Conservation (phyloP, 2,888 invertebrate species). For the Cheiracanthium punctorium region DNA sequence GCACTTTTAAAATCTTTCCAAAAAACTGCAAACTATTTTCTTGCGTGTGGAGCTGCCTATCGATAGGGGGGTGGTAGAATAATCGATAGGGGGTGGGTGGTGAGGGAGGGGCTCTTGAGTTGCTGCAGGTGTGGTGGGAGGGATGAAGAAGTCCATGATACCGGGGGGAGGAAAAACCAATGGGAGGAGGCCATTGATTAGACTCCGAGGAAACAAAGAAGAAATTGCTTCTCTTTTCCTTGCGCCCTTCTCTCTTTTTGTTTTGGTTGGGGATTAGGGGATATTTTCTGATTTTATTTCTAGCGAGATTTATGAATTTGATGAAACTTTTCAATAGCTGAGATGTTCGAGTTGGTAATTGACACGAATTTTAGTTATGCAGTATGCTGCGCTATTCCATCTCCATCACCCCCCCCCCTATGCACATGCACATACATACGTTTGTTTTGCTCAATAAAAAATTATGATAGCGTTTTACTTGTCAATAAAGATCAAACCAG, state of each 20-base stretch:
- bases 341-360: slow-evolving; percentile 4
- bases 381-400: not conserved
- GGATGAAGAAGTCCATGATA: slow-evolving; percentile 51
- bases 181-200: slow-evolving; percentile 63
- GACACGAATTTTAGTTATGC: not conserved
- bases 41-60: slow-evolving; percentile 50
- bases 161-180: slow-evolving; percentile 41
- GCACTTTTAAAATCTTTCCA: not conserved
- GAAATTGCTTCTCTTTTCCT: slow-evolving; percentile 44
- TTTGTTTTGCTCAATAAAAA: too few relatives aligned
- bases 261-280: slow-evolving; percentile 54
- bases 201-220: slow-evolving; percentile 60
- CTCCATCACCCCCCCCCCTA: not conserved
- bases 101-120: slow-evolving; percentile 42
- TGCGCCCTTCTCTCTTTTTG: slow-evolving; percentile 23
- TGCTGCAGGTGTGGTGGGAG: slow-evolving; percentile 63
- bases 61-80: slow-evolving; percentile 45
- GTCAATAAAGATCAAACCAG: not conserved
- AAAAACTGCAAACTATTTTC: slow-evolving; percentile 61
- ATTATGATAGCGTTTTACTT: not conserved
- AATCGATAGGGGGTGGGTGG: slow-evolving; percentile 53
- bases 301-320: slow-evolving; percentile 57
- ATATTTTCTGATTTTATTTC: slow-evolving; percentile 61
- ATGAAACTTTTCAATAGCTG: slow-evolving; percentile 34
- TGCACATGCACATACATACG: too few relatives aligned